Conservation (phyloP, 2,888 invertebrate species). For the Teleiodes luculella region DNA sequence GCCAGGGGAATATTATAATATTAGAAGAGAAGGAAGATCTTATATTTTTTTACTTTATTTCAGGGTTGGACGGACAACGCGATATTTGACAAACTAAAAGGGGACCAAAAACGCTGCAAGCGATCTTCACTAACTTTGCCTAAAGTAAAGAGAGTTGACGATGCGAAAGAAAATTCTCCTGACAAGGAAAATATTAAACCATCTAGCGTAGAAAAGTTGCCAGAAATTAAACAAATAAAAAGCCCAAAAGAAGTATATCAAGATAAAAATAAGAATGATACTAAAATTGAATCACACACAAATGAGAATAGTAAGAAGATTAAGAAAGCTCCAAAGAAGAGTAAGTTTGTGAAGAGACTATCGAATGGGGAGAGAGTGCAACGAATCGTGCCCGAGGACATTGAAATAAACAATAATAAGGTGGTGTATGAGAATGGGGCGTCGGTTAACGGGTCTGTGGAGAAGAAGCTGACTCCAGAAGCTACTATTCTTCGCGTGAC, state of each 20-base stretch:
- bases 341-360: conserved; percentile 54
- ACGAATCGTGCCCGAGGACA: conserved; percentile 42
- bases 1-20: too few species aligned
- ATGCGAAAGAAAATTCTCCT: conserved; percentile 36
- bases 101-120: conserved; percentile 45
- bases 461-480: conserved; percentile 63
- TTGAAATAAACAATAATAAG: conserved; percentile 17
- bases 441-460: conserved; percentile 22
- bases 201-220: conserved; percentile 49
- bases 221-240: conserved; percentile 46
- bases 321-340: conserved; percentile 48
- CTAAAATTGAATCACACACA: conserved; percentile 28
- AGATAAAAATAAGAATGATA: conserved; percentile 27
- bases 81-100: conserved; percentile 56
- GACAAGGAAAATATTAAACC: conserved; percentile 50
- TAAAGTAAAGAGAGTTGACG: conserved; percentile 71
- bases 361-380: conserved; percentile 54
- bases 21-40: too few species aligned
- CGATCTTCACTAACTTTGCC: conserved; percentile 73
- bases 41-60: too few species aligned
- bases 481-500: conserved; percentile 65
- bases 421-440: not conserved
- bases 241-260: conserved; percentile 31
- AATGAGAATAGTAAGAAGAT: conserved; percentile 33
- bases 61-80: conserved; percentile 73